These are phyloP conservation scores for Pogonocichla stellata DNA, from an alignment of 2,113 vertebrate genomes.

Conservation along the genomic window DNA sequence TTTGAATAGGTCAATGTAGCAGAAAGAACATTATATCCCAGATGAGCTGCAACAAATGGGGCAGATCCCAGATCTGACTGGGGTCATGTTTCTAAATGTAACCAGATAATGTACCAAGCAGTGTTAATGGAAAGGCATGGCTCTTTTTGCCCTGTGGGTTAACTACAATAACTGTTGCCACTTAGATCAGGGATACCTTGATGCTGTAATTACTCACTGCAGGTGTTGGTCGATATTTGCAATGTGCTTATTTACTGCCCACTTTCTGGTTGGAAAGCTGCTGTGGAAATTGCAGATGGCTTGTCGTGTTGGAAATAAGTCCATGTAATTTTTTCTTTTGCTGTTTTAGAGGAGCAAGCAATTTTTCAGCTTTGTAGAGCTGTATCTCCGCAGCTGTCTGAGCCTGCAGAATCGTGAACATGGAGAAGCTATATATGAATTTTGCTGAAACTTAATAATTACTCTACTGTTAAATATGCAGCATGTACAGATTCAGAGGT, in stretches of 20 bases:
- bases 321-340: conserved; percentile 4
- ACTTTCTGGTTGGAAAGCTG: conserved; percentile 16
- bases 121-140: conserved; percentile 36
- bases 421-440: background rate
- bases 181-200: conserved; percentile 36
- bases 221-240: conserved; percentile 41
- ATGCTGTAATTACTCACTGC: conserved; percentile 54
- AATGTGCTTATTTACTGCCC: conserved; percentile 59
- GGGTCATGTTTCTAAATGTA: conserved; percentile 40
- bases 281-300: conserved; percentile 24
- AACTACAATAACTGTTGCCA: conserved; percentile 38
- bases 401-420: conserved; percentile 32
- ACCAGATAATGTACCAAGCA: background rate
- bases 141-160: conserved; percentile 30
- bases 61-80: background rate
- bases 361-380: background rate
- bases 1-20: background rate
- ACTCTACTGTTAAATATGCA: background rate
- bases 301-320: conserved; percentile 59
- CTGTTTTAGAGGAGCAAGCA: conserved; percentile 10
- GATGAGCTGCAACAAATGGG: conserved; percentile 6
- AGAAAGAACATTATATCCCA: background rate
- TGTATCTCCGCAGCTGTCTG: conserved; percentile 9
- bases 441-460: conserved; percentile 36
- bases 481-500: background rate